Evolutionary conservation across 2,888 invertebrate genomes (phyloP).

Genomic region (Rhabditoides inermis): DNA sequence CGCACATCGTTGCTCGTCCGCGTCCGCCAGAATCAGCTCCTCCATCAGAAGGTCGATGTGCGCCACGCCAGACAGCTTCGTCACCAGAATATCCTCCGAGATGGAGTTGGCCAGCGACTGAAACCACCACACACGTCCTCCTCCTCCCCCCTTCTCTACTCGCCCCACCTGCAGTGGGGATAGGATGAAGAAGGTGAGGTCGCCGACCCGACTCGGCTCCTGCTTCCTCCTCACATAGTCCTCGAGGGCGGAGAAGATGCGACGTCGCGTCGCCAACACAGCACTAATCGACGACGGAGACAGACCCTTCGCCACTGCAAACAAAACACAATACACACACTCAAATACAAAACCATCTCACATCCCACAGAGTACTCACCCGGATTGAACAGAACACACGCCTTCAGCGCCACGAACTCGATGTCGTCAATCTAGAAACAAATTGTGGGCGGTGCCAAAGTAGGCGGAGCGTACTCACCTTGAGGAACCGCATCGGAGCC

Average conservation of each 20-base stretch:
- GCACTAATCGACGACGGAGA: constrained; percentile 66
- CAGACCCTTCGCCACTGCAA: constrained; percentile 75
- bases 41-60: constrained; percentile 48
- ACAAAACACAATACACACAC: neutral
- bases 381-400: constrained; percentile 96
- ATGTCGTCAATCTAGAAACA: constrained; percentile 95
- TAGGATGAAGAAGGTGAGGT: constrained; percentile 60
- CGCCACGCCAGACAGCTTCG: constrained; percentile 47
- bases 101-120: constrained; percentile 46
- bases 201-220: constrained; percentile 89
- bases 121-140: constrained; percentile 3
- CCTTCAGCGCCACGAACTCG: constrained; percentile 95
- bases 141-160: neutral
- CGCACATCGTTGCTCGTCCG: constrained; percentile 20
- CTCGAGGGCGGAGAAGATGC: constrained; percentile 85
- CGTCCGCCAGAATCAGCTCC: constrained; percentile 47
- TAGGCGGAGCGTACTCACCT: too few species aligned
- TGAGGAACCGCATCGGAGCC: constrained; percentile 73
- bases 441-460: constrained; percentile 68
- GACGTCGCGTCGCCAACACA: constrained; percentile 80
- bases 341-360: neutral
- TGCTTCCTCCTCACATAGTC: constrained; percentile 80
- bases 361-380: constrained; percentile 59
- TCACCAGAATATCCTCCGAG: constrained; percentile 47
- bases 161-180: constrained; percentile 38